Base-by-base conservation (phyloP, 2,888 invertebrate species). In the Cataglyphis cursor region DNA sequence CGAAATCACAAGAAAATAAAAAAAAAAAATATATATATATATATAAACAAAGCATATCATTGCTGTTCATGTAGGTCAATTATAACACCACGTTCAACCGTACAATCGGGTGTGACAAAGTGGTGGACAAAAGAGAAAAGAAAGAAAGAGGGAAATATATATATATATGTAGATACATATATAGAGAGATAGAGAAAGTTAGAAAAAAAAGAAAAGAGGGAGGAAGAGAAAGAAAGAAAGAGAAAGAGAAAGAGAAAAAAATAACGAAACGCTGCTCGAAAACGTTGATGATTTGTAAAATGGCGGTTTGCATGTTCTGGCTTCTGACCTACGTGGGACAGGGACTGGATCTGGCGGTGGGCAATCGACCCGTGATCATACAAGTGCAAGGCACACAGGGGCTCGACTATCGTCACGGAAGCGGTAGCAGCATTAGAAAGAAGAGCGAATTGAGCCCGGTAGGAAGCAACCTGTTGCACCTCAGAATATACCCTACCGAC, bases 281-380 rank as follows among this genome's bases (percentile, higher is more conserved):
- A 24, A 38, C 57, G 38, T 59, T 44, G 44, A 68, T 54, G 21
- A 51, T 44, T 51, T 66, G 64, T 62, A 92, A 89, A 83, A 95
- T 94, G 95, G 93, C 94, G 88, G 93, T 92, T 87, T 92, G 93
- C 91, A 91, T 93, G 89, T 90, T 94, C 86, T 94, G 94, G 93
- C 90, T 95, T 44, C 91, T 94, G 81, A 93, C 94, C 82, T 95
- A 94, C 89, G 91, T 94, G 72, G 93, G 94, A 86, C 91, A 94
- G 44, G 94, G 94, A 66, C 90, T 95, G 80, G 94, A 94, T 54
- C 88, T 94, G 62, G 92, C 92, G 38, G 88, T 94, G 78, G 94
- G 93, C 57, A 94, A 93, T 88, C 92, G 93, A 35, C 92, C 93
- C 31, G 88, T 90, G 62, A 89, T 86, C 81, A 86, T 89, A 74